Evolutionary conservation across 2,113 vertebrate species (phyloP), one percentile per base, ranked within the genome.

Genomic region (Ceuthmochares aereus): DNA sequence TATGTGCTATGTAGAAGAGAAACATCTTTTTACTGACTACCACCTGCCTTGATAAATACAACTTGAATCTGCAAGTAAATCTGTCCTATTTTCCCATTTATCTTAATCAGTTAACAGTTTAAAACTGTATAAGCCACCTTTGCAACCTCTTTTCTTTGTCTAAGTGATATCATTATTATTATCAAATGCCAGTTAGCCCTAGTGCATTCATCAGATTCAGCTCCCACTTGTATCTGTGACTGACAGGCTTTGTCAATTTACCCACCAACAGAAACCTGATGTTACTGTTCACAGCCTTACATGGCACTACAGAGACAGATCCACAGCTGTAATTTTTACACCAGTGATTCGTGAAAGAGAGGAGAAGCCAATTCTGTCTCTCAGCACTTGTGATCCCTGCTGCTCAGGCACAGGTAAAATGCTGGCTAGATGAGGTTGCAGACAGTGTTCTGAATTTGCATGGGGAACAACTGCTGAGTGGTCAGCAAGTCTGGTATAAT

Each of bases 171-270:
- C 72, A 69, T 49, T 88, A 16, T 64, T 58, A 29, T 9, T 45
- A 77, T 36, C 32, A 66, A 54, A 55, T 12, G 17, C 34, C 37
- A 68, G 37, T 27, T 55, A 68, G 27, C 6, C 64, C 26, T n/a
- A 62, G 14, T 0, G 1, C 12, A 30, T 30, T 83, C 30, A 27
- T 54, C 43, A 72, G 37, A 80, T 37, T 59, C 3, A 0, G 27
- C 42, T 77, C 43, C 60, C 42, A 29, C 32, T 64, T 3, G 1
- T 20, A 34, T 8, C 58, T 76, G 18, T 56, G 55, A 25, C 16
- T 30, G 40, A 37, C 43, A 80, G 62, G 32, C 40, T 83, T 47
- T 47, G 45, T 21, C 62, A 60, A 11, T 40, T 56, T n/a, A 79
- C 36, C n/a, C 70, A 60, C 21, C 69, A 40, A 9, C 11, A 76